Conservation (phyloP, 2,797 vertebrate species). For the Taeniopygia guttata region DNA sequence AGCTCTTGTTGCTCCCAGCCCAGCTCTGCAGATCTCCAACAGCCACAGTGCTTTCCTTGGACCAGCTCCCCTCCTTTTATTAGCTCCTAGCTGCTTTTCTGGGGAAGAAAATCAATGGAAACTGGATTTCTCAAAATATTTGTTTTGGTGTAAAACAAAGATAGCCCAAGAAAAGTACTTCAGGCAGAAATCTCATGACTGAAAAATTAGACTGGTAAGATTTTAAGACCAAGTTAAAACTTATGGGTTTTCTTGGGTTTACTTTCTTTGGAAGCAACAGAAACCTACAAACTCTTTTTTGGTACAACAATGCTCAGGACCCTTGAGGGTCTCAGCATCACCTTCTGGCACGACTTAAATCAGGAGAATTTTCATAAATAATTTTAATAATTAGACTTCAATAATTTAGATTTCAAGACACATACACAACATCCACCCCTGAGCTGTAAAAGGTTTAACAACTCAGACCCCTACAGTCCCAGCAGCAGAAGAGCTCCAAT, state of each 20-base stretch:
- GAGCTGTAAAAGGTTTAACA: conserved; percentile 4
- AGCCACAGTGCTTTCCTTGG: conserved; percentile 73
- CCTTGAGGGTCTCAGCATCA: neutral
- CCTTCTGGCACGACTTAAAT: neutral
- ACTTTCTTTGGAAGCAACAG: conserved; percentile 55
- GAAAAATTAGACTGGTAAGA: conserved; percentile 18
- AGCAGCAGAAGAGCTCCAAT: neutral
- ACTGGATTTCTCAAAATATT: conserved; percentile 61
- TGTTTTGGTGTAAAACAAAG: conserved; percentile 71
- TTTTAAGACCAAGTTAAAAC: conserved; percentile 50
- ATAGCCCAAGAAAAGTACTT: conserved; percentile 60
- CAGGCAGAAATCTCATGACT: conserved; percentile 57
- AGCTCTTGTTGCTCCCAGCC: conserved; percentile 43
- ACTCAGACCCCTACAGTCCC: neutral
- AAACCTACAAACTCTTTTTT: neutral
- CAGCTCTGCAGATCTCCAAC: conserved; percentile 38
- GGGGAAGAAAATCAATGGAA: conserved; percentile 71
- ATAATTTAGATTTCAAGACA: conserved; percentile 6
- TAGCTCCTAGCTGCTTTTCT: conserved; percentile 70
- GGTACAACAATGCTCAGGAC: neutral
- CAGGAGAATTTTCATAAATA: conserved; percentile 38
- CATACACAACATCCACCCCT: neutral
- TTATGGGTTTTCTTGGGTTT: conserved; percentile 5
- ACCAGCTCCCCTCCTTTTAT: conserved; percentile 63
- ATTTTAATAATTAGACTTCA: neutral